Evolutionary conservation across 2,797 vertebrate genomes (phyloP).

Genomic region (Carcharodon carcharias): DNA sequence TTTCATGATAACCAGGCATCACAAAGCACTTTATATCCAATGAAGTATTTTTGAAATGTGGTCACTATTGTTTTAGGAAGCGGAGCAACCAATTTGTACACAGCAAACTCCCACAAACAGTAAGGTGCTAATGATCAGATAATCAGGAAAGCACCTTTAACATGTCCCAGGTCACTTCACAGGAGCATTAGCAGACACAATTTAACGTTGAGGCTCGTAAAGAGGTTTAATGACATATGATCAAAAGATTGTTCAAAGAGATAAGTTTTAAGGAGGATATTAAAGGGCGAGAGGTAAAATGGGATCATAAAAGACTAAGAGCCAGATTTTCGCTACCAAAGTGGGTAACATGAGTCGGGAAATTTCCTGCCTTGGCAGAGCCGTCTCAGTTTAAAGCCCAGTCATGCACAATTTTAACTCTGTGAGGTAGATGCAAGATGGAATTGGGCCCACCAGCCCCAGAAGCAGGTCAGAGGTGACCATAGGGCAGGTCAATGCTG

Average conservation of each 20-base stretch:
- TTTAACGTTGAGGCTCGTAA: not conserved
- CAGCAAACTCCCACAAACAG: not conserved
- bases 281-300: too few relatives aligned
- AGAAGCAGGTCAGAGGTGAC: too few relatives aligned
- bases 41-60: not conserved
- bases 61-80: not conserved
- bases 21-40: not conserved
- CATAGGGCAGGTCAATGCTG: not conserved
- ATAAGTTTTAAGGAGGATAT: too few relatives aligned
- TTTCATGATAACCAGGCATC: not conserved
- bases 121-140: not conserved
- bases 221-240: not conserved
- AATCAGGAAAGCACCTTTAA: not conserved
- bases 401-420: not conserved
- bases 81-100: not conserved
- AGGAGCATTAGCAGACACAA: not conserved
- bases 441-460: not conserved
- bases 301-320: not conserved
- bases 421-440: not conserved
- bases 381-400: too few relatives aligned
- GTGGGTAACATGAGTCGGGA: too few relatives aligned
- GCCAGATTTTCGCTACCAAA: not conserved
- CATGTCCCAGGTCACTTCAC: not conserved
- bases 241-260: not conserved
- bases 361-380: not conserved